A percentile compares a stretch with the other conserved stretches of the same genome.
Evolutionary conservation across 2,113 vertebrate genomes (phyloP).

Genomic region (Aspidoscelis tigris): DNA sequence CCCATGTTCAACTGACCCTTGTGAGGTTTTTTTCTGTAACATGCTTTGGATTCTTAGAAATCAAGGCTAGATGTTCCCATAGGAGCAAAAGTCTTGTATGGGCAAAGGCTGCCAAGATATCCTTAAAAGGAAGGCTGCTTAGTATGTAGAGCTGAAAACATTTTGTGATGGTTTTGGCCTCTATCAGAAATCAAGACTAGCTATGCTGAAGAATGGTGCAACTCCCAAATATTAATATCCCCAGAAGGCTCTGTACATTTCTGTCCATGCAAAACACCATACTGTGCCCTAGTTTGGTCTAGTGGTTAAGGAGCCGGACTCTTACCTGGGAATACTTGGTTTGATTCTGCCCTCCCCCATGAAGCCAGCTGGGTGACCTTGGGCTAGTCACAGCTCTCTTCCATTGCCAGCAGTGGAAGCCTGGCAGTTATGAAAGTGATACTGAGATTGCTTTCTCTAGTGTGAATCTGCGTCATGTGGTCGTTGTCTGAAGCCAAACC

Average conservation of each 20-base stretch:
- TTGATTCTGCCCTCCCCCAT: no score
- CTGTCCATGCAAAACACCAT: rapidly evolving
- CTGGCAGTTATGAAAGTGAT: no score
- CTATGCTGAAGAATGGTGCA: not conserved
- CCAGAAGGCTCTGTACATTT: not conserved
- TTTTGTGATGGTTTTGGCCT: slow-evolving; percentile 18
- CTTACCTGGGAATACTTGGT: no score
- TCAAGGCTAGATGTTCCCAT: slow-evolving; percentile 55
- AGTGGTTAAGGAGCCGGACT: no score
- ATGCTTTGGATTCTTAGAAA: slow-evolving; percentile 65
- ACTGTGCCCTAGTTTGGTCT: not conserved
- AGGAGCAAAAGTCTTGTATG: slow-evolving; percentile 62
- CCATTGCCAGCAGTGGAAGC: no score
- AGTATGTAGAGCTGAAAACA: slow-evolving; percentile 13
- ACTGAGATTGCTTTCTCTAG: no score
- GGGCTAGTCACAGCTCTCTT: no score
- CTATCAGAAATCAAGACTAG: slow-evolving; percentile 38
- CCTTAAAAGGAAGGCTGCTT: slow-evolving; percentile 63
- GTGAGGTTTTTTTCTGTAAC: slow-evolving; percentile 52
- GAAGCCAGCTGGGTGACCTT: no score
- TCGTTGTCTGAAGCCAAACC: no score
- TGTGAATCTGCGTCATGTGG: no score
- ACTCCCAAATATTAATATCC: rapidly evolving
- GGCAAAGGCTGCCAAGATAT: slow-evolving; percentile 53
- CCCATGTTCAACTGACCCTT: slow-evolving; percentile 37